phyloP scores from a whole-genome alignment of 2,797 vertebrate species.

The Bradypus variegatus region DNA sequence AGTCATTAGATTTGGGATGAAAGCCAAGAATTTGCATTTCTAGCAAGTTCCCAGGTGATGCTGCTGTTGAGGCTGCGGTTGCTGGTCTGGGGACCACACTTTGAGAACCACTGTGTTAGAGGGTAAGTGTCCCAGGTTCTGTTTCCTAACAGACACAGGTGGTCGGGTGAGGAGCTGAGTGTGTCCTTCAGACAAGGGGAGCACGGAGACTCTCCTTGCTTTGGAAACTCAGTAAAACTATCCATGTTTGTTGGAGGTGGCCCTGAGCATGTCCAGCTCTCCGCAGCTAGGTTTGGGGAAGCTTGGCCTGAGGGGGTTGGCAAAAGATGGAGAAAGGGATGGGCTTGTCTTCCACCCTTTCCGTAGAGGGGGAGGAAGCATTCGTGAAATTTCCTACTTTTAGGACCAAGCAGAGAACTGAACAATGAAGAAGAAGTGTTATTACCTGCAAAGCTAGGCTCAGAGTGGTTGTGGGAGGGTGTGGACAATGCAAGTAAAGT shows the following conservation, averaged over 20 bases:
- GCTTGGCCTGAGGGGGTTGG: neutral
- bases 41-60: neutral
- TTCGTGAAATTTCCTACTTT: neutral
- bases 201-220: neutral
- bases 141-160: neutral
- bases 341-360: neutral
- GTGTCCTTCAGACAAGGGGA: neutral
- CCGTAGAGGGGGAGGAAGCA: neutral
- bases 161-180: neutral
- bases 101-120: neutral
- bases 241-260: neutral
- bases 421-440: neutral
- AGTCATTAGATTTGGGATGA: neutral
- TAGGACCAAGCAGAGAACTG: neutral
- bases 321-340: neutral
- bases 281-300: neutral
- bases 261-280: neutral
- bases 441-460: neutral
- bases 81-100: neutral
- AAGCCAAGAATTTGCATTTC: neutral
- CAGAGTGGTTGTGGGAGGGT: neutral
- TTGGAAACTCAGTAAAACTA: neutral
- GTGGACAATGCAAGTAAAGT: neutral
- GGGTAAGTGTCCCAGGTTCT: neutral
- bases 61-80: neutral